These are phyloP conservation scores for Drosophila sordidula DNA, from an alignment of 2,888 invertebrate genomes.

Conservation along the genomic window DNA sequence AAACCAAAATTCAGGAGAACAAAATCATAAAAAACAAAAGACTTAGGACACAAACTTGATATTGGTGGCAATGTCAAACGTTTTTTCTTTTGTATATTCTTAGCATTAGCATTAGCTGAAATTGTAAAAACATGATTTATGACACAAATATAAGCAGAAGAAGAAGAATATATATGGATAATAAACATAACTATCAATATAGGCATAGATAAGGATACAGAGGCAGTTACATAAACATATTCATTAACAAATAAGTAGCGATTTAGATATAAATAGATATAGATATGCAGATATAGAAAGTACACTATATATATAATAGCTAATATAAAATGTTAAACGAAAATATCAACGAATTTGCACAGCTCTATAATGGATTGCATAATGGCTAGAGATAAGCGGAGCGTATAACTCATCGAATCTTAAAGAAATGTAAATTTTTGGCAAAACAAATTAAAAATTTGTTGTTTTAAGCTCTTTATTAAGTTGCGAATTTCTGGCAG, in stretches of 20 bases:
- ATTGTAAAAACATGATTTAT: neutral
- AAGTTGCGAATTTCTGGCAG: neutral
- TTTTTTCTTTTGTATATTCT: too few relatives aligned
- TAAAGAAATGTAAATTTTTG: constrained; percentile 5
- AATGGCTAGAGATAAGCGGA: neutral
- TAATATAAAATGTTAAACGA: neutral
- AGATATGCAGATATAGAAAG: too few relatives aligned
- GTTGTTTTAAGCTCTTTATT: neutral
- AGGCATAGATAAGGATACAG: neutral
- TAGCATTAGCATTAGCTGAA: neutral
- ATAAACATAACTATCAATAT: neutral
- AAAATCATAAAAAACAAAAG: constrained; percentile 39
- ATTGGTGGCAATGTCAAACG: neutral
- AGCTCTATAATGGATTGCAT: neutral
- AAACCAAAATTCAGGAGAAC: constrained; percentile 22
- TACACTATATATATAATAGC: neutral
- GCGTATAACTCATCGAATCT: neutral
- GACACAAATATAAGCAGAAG: neutral
- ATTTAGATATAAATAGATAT: neutral
- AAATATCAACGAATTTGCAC: neutral
- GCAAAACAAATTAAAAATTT: neutral
- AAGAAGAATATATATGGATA: neutral
- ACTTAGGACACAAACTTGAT: constrained; percentile 63
- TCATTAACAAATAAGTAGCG: neutral
- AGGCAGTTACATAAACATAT: neutral